Percentiles rank a stretch among this genome's conserved stretches.
Conservation (phyloP, 2,797 vertebrate species). For the Cuculus canorus region DNA sequence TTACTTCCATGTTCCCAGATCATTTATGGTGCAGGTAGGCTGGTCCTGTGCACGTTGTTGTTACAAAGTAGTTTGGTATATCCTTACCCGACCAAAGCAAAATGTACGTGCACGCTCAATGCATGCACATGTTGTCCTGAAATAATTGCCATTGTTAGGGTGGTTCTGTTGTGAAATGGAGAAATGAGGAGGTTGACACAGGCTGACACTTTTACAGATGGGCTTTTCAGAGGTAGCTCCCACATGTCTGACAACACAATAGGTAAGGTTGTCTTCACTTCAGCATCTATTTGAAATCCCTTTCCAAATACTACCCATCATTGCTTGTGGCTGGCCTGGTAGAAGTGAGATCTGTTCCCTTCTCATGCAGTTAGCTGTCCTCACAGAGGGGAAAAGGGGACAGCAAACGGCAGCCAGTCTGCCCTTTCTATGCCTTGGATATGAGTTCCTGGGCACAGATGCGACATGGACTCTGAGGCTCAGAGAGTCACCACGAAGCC, state of each 20-base stretch:
- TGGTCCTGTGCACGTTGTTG: background rate
- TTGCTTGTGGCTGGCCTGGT: background rate
- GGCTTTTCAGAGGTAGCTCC: background rate
- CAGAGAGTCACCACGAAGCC: rapidly evolving
- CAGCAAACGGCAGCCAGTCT: background rate
- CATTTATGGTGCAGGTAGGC: background rate
- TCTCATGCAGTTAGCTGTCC: background rate
- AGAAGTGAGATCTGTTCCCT: background rate
- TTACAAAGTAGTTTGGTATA: background rate
- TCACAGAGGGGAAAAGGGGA: background rate
- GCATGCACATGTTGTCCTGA: background rate
- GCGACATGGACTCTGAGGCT: rapidly evolving
- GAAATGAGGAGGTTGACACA: background rate
- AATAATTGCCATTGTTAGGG: background rate
- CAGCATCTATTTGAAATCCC: rapidly evolving
- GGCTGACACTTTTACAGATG: background rate
- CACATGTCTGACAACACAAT: background rate
- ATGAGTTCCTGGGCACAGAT: background rate
- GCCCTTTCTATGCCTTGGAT: background rate
- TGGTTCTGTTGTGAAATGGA: background rate
- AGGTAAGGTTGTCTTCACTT: background rate
- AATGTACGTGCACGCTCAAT: rapidly evolving
- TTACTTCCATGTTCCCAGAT: background rate
- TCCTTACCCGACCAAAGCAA: background rate
- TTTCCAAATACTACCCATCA: background rate